Conservation (phyloP, 2,113 vertebrate species). For the Hippocampus comes region DNA sequence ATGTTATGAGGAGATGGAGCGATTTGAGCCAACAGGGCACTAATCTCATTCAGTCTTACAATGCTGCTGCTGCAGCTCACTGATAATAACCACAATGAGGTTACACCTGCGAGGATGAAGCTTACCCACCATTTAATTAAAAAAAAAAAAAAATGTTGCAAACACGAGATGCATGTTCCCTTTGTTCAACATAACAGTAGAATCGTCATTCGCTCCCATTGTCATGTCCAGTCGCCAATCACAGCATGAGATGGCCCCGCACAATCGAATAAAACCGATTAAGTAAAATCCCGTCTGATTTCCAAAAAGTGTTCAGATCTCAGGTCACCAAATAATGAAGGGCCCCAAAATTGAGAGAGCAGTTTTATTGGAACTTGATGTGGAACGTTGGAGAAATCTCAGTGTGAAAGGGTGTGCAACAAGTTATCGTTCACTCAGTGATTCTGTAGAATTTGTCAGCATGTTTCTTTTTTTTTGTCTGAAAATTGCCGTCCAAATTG, state of each 20-base stretch:
- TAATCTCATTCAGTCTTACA: slow-evolving; percentile 68
- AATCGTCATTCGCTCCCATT: neutral
- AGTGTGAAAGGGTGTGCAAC: too few relatives aligned
- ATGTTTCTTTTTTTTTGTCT: too few relatives aligned
- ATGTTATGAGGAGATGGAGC: slow-evolving; percentile 6
- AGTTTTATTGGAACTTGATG: neutral
- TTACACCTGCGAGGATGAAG: slow-evolving; percentile 65
- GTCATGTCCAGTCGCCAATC: neutral
- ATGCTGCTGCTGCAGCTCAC: slow-evolving; percentile 48
- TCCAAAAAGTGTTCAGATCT: neutral
- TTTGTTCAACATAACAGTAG: neutral
- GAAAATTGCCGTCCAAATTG: too few relatives aligned
- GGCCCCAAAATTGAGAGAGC: neutral
- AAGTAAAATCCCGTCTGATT: neutral
- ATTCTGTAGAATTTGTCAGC: too few relatives aligned
- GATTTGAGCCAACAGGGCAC: slow-evolving; percentile 18
- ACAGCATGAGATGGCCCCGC: neutral
- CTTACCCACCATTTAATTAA: slow-evolving; percentile 20
- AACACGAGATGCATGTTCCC: neutral
- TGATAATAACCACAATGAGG: slow-evolving; percentile 71
- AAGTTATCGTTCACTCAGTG: too few relatives aligned
- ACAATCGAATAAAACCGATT: neutral
- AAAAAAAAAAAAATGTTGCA: slow-evolving; percentile 6
- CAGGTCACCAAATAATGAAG: neutral
- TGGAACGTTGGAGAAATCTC: neutral